These are phyloP conservation scores for Zaprionus lachaisei DNA, from an alignment of 1,140 invertebrate genomes.

Conservation along the genomic window DNA sequence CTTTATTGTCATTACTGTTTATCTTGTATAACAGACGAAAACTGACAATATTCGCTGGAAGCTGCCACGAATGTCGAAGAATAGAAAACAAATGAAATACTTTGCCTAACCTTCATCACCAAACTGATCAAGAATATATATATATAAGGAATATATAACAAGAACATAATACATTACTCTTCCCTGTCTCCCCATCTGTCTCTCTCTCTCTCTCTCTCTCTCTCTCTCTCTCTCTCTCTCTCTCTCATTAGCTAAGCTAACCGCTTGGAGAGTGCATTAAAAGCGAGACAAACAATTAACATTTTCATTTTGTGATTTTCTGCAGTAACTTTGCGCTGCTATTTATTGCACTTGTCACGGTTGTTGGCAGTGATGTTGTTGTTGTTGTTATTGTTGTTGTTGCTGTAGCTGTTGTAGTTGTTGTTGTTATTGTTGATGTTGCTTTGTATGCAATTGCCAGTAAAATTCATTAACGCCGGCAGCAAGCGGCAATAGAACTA, in stretches of 20 bases:
- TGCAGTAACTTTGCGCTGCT: conserved; percentile 67
- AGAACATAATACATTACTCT: neutral
- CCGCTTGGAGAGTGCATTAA: conserved; percentile 11
- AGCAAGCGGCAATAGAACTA: conserved; percentile 32
- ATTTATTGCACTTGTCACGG: conserved; percentile 70
- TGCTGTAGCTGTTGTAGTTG: conserved; percentile 30
- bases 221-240: neutral
- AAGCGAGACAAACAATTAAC: conserved; percentile 69
- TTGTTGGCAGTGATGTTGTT: conserved; percentile 49
- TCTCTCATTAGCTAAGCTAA: neutral
- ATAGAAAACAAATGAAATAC: too few species aligned
- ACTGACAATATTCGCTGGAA: too few species aligned
- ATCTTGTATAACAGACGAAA: too few species aligned
- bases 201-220: neutral
- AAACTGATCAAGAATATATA: too few species aligned
- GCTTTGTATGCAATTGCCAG: conserved; percentile 54
- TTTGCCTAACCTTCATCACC: too few species aligned
- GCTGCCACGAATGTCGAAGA: too few species aligned
- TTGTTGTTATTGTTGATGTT: conserved; percentile 17
- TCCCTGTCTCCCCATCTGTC: neutral
- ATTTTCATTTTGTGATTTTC: conserved; percentile 79
- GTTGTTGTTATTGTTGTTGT: conserved; percentile 23
- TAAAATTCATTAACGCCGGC: conserved; percentile 64
- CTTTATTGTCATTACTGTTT: too few species aligned
- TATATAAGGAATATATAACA: too few species aligned